phyloP scores from a whole-genome alignment of 2,113 vertebrate species.

The Cranoglanis bouderius region DNA sequence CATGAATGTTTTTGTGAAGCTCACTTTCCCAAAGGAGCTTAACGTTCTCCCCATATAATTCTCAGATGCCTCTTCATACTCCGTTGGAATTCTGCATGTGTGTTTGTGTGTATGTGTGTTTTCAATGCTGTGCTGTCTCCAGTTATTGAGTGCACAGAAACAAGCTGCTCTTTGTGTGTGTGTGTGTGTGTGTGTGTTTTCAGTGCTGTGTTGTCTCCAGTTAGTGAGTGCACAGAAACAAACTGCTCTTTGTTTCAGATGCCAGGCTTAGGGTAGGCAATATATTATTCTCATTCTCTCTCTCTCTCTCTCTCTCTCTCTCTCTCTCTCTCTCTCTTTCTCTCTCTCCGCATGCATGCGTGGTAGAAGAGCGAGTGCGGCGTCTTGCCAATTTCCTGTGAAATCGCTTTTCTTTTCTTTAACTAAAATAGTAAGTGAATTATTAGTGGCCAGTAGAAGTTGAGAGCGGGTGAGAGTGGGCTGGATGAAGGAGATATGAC shows the following conservation, averaged over 20 bases:
- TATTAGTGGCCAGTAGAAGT: no score
- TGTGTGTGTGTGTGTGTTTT: conserved; percentile 30
- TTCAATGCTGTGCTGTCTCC: background rate
- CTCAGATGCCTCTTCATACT: background rate
- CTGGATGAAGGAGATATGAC: no score
- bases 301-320: conserved; percentile 18
- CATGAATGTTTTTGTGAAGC: conserved; percentile 3
- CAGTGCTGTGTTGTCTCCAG: conserved; percentile 10
- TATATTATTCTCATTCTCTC: conserved; percentile 15
- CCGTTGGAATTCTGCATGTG: background rate
- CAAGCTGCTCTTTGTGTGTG: conserved; percentile 46
- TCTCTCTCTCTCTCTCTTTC: background rate
- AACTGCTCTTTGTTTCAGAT: conserved; percentile 40
- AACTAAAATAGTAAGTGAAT: no score
- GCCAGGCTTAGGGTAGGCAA: conserved; percentile 17
- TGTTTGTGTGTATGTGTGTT: conserved; percentile 16
- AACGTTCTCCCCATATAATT: conserved; percentile 3
- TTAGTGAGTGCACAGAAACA: conserved; percentile 33
- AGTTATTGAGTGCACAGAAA: conserved; percentile 14
- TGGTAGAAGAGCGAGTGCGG: no score
- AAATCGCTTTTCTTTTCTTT: no score
- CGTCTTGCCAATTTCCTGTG: no score
- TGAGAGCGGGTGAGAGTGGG: no score
- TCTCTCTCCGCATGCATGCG: background rate
- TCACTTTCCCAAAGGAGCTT: background rate